Evolutionary conservation across 2,888 invertebrate genomes (phyloP).

Genomic region (Yponomeuta evonymella): DNA sequence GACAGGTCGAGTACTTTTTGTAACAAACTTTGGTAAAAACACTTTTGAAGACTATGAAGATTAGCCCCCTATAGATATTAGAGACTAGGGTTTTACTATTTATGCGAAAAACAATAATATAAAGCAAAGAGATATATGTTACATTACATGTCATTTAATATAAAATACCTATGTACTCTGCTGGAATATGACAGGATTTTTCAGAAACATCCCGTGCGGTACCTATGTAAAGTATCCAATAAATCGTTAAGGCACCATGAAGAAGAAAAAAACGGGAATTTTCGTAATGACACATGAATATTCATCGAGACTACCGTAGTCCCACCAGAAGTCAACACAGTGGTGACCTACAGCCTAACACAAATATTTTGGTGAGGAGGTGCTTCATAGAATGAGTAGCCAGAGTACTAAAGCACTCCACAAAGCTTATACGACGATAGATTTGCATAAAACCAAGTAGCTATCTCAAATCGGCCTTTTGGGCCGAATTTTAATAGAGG

Average conservation of each 20-base stretch:
- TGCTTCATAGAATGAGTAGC: neutral
- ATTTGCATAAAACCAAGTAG: conserved; percentile 7
- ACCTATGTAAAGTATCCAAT: conserved; percentile 1
- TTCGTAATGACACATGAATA: conserved; percentile 1
- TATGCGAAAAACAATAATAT: no score
- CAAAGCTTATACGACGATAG: neutral
- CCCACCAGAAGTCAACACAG: neutral
- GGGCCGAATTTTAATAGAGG: neutral
- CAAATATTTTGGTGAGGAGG: neutral
- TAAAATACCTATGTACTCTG: no score
- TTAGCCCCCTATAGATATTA: no score
- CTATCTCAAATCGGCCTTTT: conserved; percentile 4
- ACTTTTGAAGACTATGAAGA: no score
- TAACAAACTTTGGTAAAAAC: no score
- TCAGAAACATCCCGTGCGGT: neutral
- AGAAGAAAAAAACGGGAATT: neutral
- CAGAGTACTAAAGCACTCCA: neutral
- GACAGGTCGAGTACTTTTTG: no score
- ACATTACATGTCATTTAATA: no score
- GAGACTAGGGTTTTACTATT: no score
- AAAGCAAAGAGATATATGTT: no score
- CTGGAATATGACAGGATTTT: no score
- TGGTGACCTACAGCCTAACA: neutral
- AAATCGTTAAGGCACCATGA: conserved; percentile 1
- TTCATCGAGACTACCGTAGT: neutral